Evolutionary conservation across 2,888 invertebrate genomes (phyloP).

Genomic region (Bursaphelenchus okinawaensis): DNA sequence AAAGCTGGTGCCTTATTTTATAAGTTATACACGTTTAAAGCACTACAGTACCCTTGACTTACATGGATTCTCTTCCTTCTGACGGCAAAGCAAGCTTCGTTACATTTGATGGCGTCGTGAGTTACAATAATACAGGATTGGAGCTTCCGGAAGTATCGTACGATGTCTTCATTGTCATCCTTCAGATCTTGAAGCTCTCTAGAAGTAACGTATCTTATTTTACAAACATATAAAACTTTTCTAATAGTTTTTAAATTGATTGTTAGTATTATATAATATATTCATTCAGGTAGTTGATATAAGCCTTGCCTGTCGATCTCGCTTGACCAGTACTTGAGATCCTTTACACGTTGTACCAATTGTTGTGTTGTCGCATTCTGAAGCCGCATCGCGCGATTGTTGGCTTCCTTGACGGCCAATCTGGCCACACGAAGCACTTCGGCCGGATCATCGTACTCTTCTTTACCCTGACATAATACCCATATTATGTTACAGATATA

Average conservation of each 20-base stretch:
- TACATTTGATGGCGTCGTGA: constrained; percentile 33
- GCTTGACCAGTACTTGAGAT: constrained; percentile 54
- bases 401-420: constrained; percentile 52
- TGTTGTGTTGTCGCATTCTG: constrained; percentile 53
- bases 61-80: constrained; percentile 48
- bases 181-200: constrained; percentile 48
- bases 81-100: constrained; percentile 46
- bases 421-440: constrained; percentile 51
- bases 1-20: too few relatives aligned
- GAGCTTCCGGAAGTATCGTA: constrained; percentile 39
- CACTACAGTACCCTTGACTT: too few relatives aligned
- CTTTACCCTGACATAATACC: too few relatives aligned
- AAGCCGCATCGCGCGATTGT: constrained; percentile 46
- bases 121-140: constrained; percentile 41
- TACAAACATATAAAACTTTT: too few relatives aligned
- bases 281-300: background rate
- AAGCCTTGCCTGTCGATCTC: constrained; percentile 45
- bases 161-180: constrained; percentile 49
- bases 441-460: constrained; percentile 49
- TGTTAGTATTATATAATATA: background rate
- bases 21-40: too few relatives aligned
- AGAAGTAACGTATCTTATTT: background rate
- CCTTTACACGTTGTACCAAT: constrained; percentile 47
- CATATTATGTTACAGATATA: too few relatives aligned
- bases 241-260: background rate